Conservation (phyloP, 2,797 vertebrate genomes). For the Epinephelus awoara region DNA sequence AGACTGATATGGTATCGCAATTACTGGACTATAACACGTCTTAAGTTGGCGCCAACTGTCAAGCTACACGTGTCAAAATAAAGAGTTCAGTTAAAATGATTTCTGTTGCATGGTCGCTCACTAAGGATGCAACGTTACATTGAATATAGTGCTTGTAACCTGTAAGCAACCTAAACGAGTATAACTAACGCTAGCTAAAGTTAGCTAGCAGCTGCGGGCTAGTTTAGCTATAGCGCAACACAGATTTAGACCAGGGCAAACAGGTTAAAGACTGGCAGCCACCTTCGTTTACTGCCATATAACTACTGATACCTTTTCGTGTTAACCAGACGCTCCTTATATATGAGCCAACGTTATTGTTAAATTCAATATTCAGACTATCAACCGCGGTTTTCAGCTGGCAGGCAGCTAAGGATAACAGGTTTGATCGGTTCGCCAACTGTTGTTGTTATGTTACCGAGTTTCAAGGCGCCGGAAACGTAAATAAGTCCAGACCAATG, state of each 20-base stretch:
- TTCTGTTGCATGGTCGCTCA: background rate
- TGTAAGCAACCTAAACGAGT: background rate
- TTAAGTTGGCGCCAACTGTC: background rate
- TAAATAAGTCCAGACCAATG: too few species aligned
- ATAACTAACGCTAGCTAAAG: background rate
- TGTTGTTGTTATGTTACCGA: background rate
- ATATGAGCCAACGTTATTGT: background rate
- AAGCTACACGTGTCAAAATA: background rate
- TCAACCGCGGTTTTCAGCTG: background rate
- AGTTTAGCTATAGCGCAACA: background rate
- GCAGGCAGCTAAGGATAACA: background rate
- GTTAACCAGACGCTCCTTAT: fast-evolving
- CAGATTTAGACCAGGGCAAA: background rate
- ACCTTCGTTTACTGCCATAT: background rate
- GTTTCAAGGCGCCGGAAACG: slow-evolving; percentile 14
- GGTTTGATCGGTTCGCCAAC: slow-evolving; percentile 1
- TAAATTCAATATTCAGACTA: background rate
- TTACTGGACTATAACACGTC: background rate
- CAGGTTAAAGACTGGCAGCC: background rate
- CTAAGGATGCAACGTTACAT: background rate
- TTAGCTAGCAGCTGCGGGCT: slow-evolving; percentile 6
- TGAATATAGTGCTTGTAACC: background rate
- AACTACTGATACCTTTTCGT: too few species aligned
- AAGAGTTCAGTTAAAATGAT: fast-evolving
- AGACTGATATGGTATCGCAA: background rate